Base-by-base conservation (phyloP, 2,888 invertebrate genomes). In the Melanostoma scalare region DNA sequence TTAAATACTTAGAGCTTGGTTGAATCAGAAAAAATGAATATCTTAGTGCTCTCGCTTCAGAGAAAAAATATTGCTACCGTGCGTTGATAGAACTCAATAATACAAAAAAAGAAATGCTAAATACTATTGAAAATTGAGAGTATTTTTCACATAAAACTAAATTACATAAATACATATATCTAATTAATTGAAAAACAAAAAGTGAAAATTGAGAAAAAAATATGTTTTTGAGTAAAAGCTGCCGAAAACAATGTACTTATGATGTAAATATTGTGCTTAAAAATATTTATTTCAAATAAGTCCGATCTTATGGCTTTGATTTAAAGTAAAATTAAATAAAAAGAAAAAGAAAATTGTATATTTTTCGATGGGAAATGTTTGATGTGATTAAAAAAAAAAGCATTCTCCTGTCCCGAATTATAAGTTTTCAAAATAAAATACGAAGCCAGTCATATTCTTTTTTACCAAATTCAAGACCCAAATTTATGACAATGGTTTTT, bases 201-300 rank as follows among this genome's bases (percentile, higher is more conserved):
- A 44, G 10, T 52, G 55, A 30, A 9, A 38, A 40, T 36, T 30
- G 4, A 40, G 31, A 3, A 20, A 48, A 46, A 74, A 53, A 61
- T 42, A 60, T 79, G 74, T 65, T 67, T 71, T 73, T 71, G 44
- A 40, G 50, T 33, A 30, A 44, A 56, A 73, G 50, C 50, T 61
- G 69, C 69, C 61, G 76, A 85, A 78, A 75, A 86, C 63, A 73
- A 78, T 80, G 85, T 87, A 86, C 86, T 86, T 86, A 87, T 87
- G 87, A 86, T 86, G 86, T 85, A 86, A 86, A 87, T 86, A 86
- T 76, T 81, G 77, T 84, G 81, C 82, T 77, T 20, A 73, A 85
- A 79, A 79, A 50, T 58, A 42, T 42, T 10, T 5, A n/a, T 56
- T 53, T 68, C 20, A 36, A 40, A 60, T 46, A 46, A 20, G 20